phyloP scores from a whole-genome alignment of 64 coral and sea anemone species.

The Exaiptasia diaphana region DNA sequence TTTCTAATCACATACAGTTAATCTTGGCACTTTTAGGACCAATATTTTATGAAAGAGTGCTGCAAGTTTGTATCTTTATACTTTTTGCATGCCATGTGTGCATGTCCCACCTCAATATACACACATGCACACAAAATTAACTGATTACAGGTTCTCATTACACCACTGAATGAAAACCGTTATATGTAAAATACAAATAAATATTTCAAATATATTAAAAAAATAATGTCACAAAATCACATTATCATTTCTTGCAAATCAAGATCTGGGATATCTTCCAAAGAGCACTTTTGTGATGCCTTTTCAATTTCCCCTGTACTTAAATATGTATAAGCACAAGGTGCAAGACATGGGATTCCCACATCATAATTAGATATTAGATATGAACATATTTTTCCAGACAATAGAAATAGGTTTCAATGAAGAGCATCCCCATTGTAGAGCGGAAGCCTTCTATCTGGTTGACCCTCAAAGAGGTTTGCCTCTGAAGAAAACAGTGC shows the following conservation, averaged over 20 bases:
- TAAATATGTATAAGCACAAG: slow-evolving; percentile 1
- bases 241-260: slow-evolving; percentile 7
- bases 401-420: slow-evolving; percentile 9
- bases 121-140: too few relatives aligned
- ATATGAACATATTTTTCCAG: slow-evolving; percentile 45
- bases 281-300: not conserved
- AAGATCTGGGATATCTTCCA: slow-evolving; percentile 20
- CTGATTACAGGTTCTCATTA: too few relatives aligned
- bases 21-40: too few relatives aligned
- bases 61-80: too few relatives aligned
- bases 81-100: too few relatives aligned
- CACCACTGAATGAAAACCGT: too few relatives aligned
- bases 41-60: too few relatives aligned
- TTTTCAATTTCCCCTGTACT: not conserved
- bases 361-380: slow-evolving; percentile 22
- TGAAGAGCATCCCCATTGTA: not conserved
- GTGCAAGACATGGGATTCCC: slow-evolving; percentile 27
- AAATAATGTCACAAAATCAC: too few relatives aligned
- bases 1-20: not conserved
- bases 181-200: too few relatives aligned
- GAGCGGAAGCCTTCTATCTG: slow-evolving; percentile 12
- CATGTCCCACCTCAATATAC: too few relatives aligned
- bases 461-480: slow-evolving; percentile 32
- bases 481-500: slow-evolving; percentile 41
- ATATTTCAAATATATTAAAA: too few relatives aligned